Conservation (phyloP, 2,797 vertebrate species). For the Platalea minor region DNA sequence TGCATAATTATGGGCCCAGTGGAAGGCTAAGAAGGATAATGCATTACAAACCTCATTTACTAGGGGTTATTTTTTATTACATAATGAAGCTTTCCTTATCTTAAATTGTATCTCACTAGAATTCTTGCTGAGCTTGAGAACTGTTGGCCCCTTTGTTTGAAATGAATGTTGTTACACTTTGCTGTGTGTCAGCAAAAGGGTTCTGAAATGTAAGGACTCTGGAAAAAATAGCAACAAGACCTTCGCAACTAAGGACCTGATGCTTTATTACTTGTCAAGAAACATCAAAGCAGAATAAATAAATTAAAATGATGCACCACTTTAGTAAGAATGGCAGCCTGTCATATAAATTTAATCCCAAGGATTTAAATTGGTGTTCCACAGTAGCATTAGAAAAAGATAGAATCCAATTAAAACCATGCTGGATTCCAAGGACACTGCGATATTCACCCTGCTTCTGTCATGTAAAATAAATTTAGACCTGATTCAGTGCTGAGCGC, state of each 20-base stretch:
- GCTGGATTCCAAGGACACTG: slow-evolving; percentile 43
- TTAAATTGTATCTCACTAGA: slow-evolving; percentile 35
- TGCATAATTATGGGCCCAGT: slow-evolving; percentile 23
- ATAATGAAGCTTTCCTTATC: slow-evolving; percentile 18
- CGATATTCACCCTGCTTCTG: slow-evolving; percentile 40
- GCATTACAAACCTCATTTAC: slow-evolving; percentile 24
- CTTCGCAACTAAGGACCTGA: slow-evolving; percentile 21
- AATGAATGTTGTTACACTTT: slow-evolving; percentile 16
- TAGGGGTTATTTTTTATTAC: slow-evolving; percentile 21
- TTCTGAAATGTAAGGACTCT: neutral
- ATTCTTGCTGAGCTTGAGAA: slow-evolving; percentile 51
- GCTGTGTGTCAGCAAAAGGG: slow-evolving; percentile 34
- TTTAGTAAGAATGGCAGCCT: slow-evolving; percentile 52
- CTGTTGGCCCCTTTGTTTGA: neutral
- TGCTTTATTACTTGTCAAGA: slow-evolving; percentile 54
- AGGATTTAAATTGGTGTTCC: slow-evolving; percentile 58
- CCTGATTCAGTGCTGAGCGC: neutral
- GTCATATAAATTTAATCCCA: slow-evolving; percentile 52
- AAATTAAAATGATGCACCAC: slow-evolving; percentile 49
- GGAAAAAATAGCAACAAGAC: neutral
- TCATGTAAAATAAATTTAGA: slow-evolving; percentile 48
- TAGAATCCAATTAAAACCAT: slow-evolving; percentile 60
- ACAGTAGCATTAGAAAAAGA: slow-evolving; percentile 47
- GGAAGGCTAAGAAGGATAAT: slow-evolving; percentile 27
- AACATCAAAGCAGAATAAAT: slow-evolving; percentile 57